phyloP scores from a whole-genome alignment of 2,888 invertebrate species.

The Troides aeacus region DNA sequence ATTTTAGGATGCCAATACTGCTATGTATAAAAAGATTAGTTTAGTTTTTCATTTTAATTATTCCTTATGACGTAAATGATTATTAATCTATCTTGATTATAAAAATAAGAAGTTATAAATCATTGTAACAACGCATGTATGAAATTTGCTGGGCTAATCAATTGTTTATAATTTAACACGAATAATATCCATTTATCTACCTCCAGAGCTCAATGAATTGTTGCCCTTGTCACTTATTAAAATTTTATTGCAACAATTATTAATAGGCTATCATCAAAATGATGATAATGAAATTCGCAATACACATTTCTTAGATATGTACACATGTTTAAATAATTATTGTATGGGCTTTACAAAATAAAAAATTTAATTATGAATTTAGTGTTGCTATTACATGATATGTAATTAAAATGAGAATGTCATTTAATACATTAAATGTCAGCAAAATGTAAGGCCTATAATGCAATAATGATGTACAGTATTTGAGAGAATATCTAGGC shows the following conservation, averaged over 20 bases:
- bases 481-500: background rate
- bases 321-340: background rate
- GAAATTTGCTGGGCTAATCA: slow-evolving; percentile 26
- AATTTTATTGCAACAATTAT: slow-evolving; percentile 5
- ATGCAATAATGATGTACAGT: slow-evolving; percentile 7
- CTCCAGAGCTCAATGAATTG: slow-evolving; percentile 35
- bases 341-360: background rate
- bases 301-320: background rate
- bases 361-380: background rate
- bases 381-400: background rate
- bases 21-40: background rate
- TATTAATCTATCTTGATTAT: slow-evolving; percentile 32
- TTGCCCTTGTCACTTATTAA: slow-evolving; percentile 10
- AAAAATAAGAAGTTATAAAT: slow-evolving; percentile 36
- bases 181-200: slow-evolving; percentile 35
- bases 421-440: background rate
- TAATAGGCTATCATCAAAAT: background rate
- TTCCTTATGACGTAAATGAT: background rate
- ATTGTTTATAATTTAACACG: slow-evolving; percentile 27
- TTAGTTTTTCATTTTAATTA: background rate
- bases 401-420: background rate
- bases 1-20: slow-evolving; percentile 9
- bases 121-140: slow-evolving; percentile 24
- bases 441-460: slow-evolving; percentile 13
- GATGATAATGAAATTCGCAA: background rate